phyloP scores from a whole-genome alignment of 2,797 vertebrate species.

The Urocyon cinereoargenteus region DNA sequence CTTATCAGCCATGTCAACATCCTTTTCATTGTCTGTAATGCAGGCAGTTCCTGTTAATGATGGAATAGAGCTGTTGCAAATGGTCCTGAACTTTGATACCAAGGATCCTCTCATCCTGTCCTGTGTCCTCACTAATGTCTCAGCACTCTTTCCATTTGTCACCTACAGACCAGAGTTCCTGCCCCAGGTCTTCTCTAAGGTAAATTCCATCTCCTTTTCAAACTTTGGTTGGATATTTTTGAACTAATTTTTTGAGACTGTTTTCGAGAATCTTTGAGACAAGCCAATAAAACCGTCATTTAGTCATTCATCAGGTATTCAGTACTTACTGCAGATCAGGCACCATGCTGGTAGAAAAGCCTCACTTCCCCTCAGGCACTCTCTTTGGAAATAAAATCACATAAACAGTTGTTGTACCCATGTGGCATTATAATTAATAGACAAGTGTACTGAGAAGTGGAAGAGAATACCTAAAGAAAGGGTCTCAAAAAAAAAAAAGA shows the following conservation, averaged over 20 bases:
- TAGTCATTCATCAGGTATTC: not conserved
- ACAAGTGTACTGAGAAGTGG: not conserved
- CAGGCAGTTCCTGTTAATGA: conserved; percentile 94
- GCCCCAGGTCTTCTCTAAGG: conserved; percentile 95
- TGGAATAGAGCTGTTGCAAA: conserved; percentile 94
- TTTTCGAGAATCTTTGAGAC: conserved; percentile 18
- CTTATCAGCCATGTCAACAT: not conserved
- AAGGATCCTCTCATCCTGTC: conserved; percentile 97
- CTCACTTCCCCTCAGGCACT: not conserved
- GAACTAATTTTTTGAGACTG: not conserved
- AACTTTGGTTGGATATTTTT: conserved; percentile 46
- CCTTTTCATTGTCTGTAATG: conserved; percentile 21
- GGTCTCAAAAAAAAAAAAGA: not conserved
- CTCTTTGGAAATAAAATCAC: not conserved
- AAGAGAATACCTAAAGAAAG: not conserved
- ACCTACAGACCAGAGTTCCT: conserved; percentile 91
- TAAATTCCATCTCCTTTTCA: conserved; percentile 77
- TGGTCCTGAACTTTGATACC: conserved; percentile 94
- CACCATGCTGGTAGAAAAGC: not conserved
- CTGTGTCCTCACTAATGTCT: conserved; percentile 96
- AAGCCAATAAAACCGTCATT: not conserved
- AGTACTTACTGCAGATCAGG: not conserved
- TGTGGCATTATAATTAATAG: not conserved
- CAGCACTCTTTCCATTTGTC: conserved; percentile 95
- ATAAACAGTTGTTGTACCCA: not conserved